A percentile compares a stretch with the other conserved stretches of the same genome.
phyloP scores from a whole-genome alignment of 2,888 invertebrate genomes.

The Sicus ferrugineus region DNA sequence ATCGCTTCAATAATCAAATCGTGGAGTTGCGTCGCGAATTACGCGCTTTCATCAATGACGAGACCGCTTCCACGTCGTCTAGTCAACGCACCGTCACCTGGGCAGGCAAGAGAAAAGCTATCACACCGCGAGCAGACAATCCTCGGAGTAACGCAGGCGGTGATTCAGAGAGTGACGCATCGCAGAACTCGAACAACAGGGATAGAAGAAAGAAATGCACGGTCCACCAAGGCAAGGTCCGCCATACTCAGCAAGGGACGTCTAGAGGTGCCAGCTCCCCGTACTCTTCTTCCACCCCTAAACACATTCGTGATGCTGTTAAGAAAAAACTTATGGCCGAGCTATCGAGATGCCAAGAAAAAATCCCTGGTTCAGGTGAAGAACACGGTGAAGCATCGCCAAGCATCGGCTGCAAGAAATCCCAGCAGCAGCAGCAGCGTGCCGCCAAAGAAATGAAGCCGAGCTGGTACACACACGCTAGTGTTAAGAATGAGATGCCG shows the following conservation, averaged over 20 bases:
- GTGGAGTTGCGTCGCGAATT: conserved; percentile 35
- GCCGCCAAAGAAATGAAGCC: no score
- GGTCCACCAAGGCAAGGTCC: no score
- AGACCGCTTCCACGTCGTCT: no score
- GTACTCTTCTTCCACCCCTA: no score
- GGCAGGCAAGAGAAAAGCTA: background rate
- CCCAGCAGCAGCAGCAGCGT: background rate
- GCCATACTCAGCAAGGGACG: background rate
- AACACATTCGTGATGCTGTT: no score
- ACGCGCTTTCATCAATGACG: background rate
- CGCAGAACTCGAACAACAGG: background rate
- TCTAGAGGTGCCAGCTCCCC: no score
- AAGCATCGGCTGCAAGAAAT: background rate
- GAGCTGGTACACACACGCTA: no score
- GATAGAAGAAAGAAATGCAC: background rate
- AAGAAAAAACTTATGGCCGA: no score
- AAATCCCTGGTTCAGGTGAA: no score
- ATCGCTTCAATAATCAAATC: conserved; percentile 33
- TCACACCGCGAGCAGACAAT: background rate
- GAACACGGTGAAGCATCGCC: no score
- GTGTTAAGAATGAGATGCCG: background rate
- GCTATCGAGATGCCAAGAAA: no score
- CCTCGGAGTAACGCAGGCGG: background rate
- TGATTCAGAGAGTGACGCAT: background rate
- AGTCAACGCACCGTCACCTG: background rate